Conservation (phyloP, 2,888 invertebrate genomes). For the Parnassius orleans region DNA sequence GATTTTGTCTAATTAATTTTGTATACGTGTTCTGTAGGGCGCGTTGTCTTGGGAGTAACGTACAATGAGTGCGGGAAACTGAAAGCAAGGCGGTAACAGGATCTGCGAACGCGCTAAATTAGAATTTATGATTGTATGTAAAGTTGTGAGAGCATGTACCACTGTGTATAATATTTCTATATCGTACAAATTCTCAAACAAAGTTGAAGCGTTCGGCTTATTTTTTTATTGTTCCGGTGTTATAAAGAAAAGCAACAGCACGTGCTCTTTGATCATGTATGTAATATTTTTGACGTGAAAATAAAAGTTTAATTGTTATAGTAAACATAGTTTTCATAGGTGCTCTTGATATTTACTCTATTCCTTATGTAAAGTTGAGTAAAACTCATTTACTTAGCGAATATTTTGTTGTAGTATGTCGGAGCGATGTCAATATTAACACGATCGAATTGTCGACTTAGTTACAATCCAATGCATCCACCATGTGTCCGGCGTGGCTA, state of each 20-base stretch:
- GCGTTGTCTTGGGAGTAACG: conserved; percentile 76
- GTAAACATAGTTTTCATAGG: too few relatives aligned
- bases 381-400: too few relatives aligned
- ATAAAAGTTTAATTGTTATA: too few relatives aligned
- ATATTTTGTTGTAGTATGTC: too few relatives aligned
- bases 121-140: conserved; percentile 80
- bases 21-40: conserved; percentile 71
- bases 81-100: conserved; percentile 70
- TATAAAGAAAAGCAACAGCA: conserved; percentile 10
- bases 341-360: too few relatives aligned
- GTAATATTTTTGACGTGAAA: neutral
- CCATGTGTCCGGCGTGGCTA: conserved; percentile 58
- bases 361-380: too few relatives aligned
- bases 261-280: conserved; percentile 10
- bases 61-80: conserved; percentile 74
- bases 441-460: conserved; percentile 61
- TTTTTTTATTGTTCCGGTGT: conserved; percentile 21
- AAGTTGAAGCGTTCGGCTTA: conserved; percentile 40
- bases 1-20: conserved; percentile 80
- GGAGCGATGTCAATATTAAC: conserved; percentile 47
- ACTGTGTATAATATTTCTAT: conserved; percentile 37
- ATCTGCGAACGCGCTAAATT: conserved; percentile 75
- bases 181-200: conserved; percentile 43
- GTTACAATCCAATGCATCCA: conserved; percentile 60
- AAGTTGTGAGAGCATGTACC: conserved; percentile 75